Conservation (phyloP, 1,140 invertebrate species). For the Brachionus asplanchnoidis region DNA sequence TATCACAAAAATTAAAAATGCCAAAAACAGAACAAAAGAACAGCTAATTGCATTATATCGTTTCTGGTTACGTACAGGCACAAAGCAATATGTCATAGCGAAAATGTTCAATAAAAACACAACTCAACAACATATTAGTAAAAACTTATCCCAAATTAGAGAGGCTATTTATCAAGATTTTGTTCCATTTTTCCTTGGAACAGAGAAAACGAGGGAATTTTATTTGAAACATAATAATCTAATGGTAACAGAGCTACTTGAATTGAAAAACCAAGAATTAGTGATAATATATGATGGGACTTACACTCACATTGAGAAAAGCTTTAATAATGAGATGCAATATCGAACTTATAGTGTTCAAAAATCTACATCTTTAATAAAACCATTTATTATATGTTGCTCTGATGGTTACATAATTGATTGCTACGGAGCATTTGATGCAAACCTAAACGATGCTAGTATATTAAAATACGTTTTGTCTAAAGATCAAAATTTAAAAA, state of each 20-base stretch:
- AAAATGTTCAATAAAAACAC: not conserved
- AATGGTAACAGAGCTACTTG: not conserved
- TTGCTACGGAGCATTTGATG: constrained; percentile 12
- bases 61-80: not conserved
- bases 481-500: not conserved
- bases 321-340: not conserved
- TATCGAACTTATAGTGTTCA: not conserved
- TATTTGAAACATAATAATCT: not conserved
- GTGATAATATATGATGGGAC: not conserved
- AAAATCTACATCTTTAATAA: not conserved
- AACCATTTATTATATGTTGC: constrained; percentile 9
- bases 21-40: not conserved
- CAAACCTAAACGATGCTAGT: not conserved
- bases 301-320: not conserved
- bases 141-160: not conserved
- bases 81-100: not conserved
- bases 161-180: constrained; percentile 10
- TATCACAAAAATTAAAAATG: constrained; percentile 7
- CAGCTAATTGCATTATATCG: not conserved
- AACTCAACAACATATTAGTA: not conserved
- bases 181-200: not conserved
- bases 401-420: constrained; percentile 22
- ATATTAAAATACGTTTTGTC: not conserved
- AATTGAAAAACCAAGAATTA: not conserved
- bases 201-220: not conserved